Percentiles rank a stretch among this genome's conserved stretches.
These are phyloP conservation scores for Halcyon chelicuti DNA, from an alignment of 2,797 vertebrate genomes.

Conservation along the genomic window DNA sequence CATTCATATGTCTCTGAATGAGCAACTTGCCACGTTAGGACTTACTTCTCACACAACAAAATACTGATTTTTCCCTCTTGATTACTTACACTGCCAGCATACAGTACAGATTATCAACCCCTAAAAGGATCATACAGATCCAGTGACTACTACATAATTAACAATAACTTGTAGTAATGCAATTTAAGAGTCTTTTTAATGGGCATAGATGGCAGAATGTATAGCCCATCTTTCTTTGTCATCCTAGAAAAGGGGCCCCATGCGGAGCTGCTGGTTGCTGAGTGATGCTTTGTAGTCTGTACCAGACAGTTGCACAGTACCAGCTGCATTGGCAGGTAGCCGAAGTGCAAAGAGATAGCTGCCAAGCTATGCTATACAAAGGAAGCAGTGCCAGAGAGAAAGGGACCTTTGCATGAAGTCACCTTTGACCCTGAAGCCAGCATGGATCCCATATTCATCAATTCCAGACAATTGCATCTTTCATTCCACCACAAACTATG, in stretches of 20 bases:
- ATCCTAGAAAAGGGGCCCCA: slow-evolving; percentile 84
- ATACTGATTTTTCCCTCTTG: neutral
- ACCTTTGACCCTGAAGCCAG: slow-evolving; percentile 86
- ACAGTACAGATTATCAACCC: slow-evolving; percentile 49
- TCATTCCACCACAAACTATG: slow-evolving; percentile 87
- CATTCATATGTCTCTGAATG: neutral
- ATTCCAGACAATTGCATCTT: slow-evolving; percentile 93
- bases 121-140: slow-evolving; percentile 76
- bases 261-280: slow-evolving; percentile 85
- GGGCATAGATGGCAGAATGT: slow-evolving; percentile 79
- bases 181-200: slow-evolving; percentile 82
- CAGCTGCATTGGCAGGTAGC: slow-evolving; percentile 96
- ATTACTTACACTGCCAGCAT: neutral
- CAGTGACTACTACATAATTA: slow-evolving; percentile 85
- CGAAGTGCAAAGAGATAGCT: slow-evolving; percentile 86
- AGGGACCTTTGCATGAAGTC: slow-evolving; percentile 83
- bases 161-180: slow-evolving; percentile 81
- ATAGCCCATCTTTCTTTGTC: slow-evolving; percentile 88
- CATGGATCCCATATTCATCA: slow-evolving; percentile 90
- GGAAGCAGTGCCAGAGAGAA: slow-evolving; percentile 86
- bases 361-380: slow-evolving; percentile 87
- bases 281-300: slow-evolving; percentile 87
- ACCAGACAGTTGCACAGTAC: slow-evolving; percentile 88
- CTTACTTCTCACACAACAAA: slow-evolving; percentile 21
- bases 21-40: neutral